Evolutionary conservation across 2,113 vertebrate species (phyloP).

Genomic region (Amia ocellicauda): DNA sequence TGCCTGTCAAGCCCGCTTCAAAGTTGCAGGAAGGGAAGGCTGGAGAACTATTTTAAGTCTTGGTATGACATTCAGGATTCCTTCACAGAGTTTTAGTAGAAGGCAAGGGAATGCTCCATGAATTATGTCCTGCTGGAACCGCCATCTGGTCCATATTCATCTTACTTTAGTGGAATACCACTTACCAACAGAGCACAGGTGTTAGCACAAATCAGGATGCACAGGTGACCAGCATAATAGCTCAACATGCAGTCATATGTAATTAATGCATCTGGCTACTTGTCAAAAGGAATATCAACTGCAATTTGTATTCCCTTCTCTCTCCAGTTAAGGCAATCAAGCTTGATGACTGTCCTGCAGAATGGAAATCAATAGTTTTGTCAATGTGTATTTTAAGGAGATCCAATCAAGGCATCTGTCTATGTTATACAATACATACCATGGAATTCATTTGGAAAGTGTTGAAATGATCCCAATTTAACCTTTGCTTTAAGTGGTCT

Average conservation of each 20-base stretch:
- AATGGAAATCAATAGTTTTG: neutral
- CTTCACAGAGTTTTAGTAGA: slow-evolving; percentile 51
- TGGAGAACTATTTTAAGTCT: slow-evolving; percentile 27
- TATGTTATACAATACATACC: no score
- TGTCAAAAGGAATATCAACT: slow-evolving; percentile 29
- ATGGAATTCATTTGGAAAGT: no score
- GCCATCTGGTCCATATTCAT: slow-evolving; percentile 68
- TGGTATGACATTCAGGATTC: slow-evolving; percentile 58
- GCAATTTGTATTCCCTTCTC: slow-evolving; percentile 28
- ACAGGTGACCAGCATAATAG: slow-evolving; percentile 54
- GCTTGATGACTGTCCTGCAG: neutral
- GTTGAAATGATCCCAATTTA: no score
- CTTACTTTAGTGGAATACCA: slow-evolving; percentile 55
- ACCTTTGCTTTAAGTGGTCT: no score
- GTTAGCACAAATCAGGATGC: slow-evolving; percentile 49
- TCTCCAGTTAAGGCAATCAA: slow-evolving; percentile 5
- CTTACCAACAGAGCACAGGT: slow-evolving; percentile 55
- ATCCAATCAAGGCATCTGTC: neutral
- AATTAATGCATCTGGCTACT: slow-evolving; percentile 61
- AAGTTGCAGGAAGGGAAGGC: slow-evolving; percentile 30
- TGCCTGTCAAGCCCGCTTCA: slow-evolving; percentile 7
- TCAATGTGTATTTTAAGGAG: neutral
- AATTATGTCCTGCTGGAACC: slow-evolving; percentile 55
- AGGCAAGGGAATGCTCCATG: slow-evolving; percentile 43
- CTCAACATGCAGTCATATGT: slow-evolving; percentile 53